Evolutionary conservation across 2,888 invertebrate genomes (phyloP), one percentile per base, ranked within the genome.

Genomic region (Rapana venosa): DNA sequence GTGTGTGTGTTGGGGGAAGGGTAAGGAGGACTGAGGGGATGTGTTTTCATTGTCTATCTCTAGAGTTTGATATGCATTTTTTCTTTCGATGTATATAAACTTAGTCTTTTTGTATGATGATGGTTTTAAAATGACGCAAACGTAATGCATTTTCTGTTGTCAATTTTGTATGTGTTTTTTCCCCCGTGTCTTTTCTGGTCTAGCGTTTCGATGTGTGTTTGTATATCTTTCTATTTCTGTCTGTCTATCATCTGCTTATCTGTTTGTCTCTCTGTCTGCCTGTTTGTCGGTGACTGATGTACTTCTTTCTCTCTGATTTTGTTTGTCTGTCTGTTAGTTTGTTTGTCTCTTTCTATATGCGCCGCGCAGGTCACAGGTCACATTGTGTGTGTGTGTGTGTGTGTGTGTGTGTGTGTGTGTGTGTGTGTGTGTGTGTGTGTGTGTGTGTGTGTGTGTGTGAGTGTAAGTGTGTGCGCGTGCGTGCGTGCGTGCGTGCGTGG

Each of bases 371-470:
- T 22, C 22, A 15, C n/a, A 74, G 6, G 74, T 13, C 20, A 66
- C 20, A 13, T 17, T 17, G 66, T 66, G 66, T 66, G 66, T 66
- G 66, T 66, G 66, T 66, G 66, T 66, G 66, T 66, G 66, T 66
- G 66, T 66, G 66, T 66, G 66, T 66, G 66, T 66, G 66, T 66
- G 66, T 66, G 66, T 66, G 66, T 66, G 66, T 66, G 66, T 66
- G 66, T 66, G 66, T 66, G 30, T 79, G 79, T n/a, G 30, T 32
- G 79, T 79, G 79, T 79, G 79, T 79, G 79, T 79, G 79, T 79
- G 79, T 79, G 79, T 79, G 79, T 79, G 79, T 79, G 79, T 79
- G 79, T 79, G 79, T 79, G 79, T 79, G 79, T 79, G 79, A 13
- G 30, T 30, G 79, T 79, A n/a, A 1, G 79, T 79, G 30, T 15